phyloP scores from a whole-genome alignment of 2,888 invertebrate species.

The Macrosoma leucophasiata region DNA sequence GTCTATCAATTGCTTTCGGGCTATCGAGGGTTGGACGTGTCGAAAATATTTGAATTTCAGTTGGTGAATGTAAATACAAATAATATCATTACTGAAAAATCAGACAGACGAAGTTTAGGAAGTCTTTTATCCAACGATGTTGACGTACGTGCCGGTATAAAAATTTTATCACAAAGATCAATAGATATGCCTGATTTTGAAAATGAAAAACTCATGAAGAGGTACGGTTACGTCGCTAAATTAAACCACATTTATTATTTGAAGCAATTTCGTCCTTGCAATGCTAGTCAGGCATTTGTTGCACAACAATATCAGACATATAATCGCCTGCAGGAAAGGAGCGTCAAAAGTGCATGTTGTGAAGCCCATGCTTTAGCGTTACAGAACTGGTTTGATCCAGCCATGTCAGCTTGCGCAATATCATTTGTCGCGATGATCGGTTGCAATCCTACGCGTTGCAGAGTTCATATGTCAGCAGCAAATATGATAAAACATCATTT shows the following conservation, averaged over 20 bases:
- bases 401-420: conserved; percentile 79
- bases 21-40: conserved; percentile 77
- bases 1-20: conserved; percentile 80
- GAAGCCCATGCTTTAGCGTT: conserved; percentile 81
- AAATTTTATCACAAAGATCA: conserved; percentile 50
- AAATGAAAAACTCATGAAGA: conserved; percentile 75
- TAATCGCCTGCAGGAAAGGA: conserved; percentile 76
- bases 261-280: conserved; percentile 82
- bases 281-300: conserved; percentile 80
- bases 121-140: conserved; percentile 55
- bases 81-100: conserved; percentile 45
- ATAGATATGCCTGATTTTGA: conserved; percentile 79
- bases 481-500: conserved; percentile 63
- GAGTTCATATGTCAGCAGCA: conserved; percentile 78
- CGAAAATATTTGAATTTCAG: conserved; percentile 76
- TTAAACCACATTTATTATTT: conserved; percentile 83
- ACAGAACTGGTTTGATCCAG: conserved; percentile 75
- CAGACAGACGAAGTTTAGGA: conserved; percentile 62
- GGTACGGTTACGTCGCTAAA: conserved; percentile 80
- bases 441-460: conserved; percentile 79
- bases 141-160: conserved; percentile 52
- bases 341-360: conserved; percentile 75
- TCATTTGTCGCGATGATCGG: conserved; percentile 85
- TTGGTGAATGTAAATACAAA: conserved; percentile 56
- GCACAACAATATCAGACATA: conserved; percentile 77